phyloP scores from a whole-genome alignment of 2,113 vertebrate species.

The Gymnarchus niloticus region DNA sequence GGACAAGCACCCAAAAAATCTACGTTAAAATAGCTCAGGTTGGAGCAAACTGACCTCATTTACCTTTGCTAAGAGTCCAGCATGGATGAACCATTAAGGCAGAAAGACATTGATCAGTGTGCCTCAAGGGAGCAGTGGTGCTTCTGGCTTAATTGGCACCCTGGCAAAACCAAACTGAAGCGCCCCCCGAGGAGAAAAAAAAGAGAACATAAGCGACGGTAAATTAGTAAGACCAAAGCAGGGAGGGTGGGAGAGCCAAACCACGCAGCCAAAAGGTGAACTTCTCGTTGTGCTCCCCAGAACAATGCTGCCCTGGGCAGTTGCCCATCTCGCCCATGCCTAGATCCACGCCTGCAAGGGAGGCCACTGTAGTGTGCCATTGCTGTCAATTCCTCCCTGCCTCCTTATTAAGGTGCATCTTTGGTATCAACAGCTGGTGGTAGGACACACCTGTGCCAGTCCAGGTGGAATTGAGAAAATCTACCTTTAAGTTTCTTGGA shows the following conservation, averaged over 20 bases:
- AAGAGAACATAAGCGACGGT: too few relatives aligned
- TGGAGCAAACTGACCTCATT: not conserved
- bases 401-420: slow-evolving; percentile 66
- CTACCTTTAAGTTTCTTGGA: slow-evolving; percentile 65
- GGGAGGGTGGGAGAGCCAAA: too few relatives aligned
- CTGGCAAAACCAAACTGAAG: too few relatives aligned
- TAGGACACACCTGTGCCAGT: slow-evolving; percentile 74
- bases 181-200: too few relatives aligned
- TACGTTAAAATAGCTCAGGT: not conserved
- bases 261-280: too few relatives aligned
- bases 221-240: too few relatives aligned
- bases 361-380: not conserved
- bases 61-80: not conserved
- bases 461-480: slow-evolving; percentile 68
- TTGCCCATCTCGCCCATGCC: too few relatives aligned
- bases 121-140: too few relatives aligned
- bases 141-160: too few relatives aligned
- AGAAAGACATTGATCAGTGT: not conserved
- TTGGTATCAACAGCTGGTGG: slow-evolving; percentile 67
- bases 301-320: too few relatives aligned
- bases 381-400: slow-evolving; percentile 64
- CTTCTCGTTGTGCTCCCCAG: too few relatives aligned
- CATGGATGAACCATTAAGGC: not conserved
- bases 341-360: too few relatives aligned
- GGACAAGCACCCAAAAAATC: not conserved